Percentiles rank a stretch among this genome's conserved stretches.
These are phyloP conservation scores for Pimpla rufipes DNA, from an alignment of 2,888 invertebrate genomes.

Conservation along the genomic window DNA sequence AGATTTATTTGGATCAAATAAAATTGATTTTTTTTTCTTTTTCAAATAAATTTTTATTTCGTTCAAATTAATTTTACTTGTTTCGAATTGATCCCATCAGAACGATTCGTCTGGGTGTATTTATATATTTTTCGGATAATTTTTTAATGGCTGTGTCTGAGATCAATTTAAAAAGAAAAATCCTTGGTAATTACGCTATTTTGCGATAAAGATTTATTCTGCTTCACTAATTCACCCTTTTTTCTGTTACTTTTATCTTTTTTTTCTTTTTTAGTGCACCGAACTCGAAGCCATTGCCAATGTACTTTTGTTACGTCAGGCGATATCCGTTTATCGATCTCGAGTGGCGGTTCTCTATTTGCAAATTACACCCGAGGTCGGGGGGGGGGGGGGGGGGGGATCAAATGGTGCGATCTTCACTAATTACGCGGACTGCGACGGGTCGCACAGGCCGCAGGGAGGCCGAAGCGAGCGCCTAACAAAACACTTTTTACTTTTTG, in stretches of 20 bases:
- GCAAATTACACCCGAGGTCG: slow-evolving; percentile 42
- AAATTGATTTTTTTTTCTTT: too few species aligned
- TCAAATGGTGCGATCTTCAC: slow-evolving; percentile 64
- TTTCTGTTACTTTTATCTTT: not conserved
- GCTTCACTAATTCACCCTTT: not conserved
- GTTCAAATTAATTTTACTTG: too few species aligned
- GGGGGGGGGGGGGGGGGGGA: slow-evolving; percentile 29
- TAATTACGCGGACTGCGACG: slow-evolving; percentile 57
- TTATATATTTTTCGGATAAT: too few species aligned
- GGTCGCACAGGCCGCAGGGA: slow-evolving; percentile 21
- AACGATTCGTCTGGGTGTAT: too few species aligned
- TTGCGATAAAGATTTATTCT: not conserved
- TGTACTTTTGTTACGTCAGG: not conserved
- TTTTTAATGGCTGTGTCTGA: too few species aligned
- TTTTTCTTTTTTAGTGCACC: not conserved
- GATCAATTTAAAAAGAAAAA: too few species aligned
- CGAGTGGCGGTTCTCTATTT: slow-evolving; percentile 30
- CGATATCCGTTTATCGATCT: slow-evolving; percentile 17
- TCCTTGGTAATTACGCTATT: too few species aligned
- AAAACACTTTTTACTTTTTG: slow-evolving; percentile 58
- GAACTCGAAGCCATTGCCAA: not conserved
- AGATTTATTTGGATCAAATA: too few species aligned
- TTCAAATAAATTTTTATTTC: too few species aligned
- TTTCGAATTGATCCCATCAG: too few species aligned
- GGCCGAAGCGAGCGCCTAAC: slow-evolving; percentile 39